phyloP scores from a whole-genome alignment of 2,888 invertebrate genomes.

The Drosophila sordidula region DNA sequence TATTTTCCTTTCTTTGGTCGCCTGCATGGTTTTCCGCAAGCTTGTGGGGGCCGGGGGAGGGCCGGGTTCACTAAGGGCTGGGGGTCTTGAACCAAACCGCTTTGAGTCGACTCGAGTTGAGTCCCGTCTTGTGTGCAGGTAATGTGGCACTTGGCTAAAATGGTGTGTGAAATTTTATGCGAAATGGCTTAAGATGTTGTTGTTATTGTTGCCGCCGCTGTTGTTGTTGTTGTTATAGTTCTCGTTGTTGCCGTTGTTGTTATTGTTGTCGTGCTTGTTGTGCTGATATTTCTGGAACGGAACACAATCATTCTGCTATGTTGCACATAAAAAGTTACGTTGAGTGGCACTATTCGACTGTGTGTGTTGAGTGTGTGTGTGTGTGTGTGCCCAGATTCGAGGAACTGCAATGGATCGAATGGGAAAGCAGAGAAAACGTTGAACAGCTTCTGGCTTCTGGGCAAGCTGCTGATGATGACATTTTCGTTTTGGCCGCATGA shows the following conservation, averaged over 20 bases:
- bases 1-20: constrained; percentile 55
- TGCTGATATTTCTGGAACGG: constrained; percentile 81
- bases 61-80: neutral
- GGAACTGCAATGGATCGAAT: constrained; percentile 56
- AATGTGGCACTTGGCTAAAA: constrained; percentile 83
- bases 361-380: constrained; percentile 7
- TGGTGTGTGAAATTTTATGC: constrained; percentile 83
- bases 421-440: constrained; percentile 6
- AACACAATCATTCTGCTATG: constrained; percentile 80
- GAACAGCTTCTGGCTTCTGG: constrained; percentile 43
- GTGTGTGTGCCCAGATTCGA: constrained; percentile 44
- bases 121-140: constrained; percentile 82
- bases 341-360: constrained; percentile 68
- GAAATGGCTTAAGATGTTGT: constrained; percentile 76
- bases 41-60: neutral
- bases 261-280: constrained; percentile 68
- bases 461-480: constrained; percentile 77
- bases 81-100: constrained; percentile 37
- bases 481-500: constrained; percentile 71
- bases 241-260: constrained; percentile 30
- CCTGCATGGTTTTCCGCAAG: constrained; percentile 25
- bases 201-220: constrained; percentile 26
- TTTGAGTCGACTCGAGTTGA: constrained; percentile 58
- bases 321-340: constrained; percentile 80
- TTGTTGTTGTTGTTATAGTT: constrained; percentile 28